Evolutionary conservation across 2,113 vertebrate genomes (phyloP).

Genomic region (Ornithorhynchus anatinus): DNA sequence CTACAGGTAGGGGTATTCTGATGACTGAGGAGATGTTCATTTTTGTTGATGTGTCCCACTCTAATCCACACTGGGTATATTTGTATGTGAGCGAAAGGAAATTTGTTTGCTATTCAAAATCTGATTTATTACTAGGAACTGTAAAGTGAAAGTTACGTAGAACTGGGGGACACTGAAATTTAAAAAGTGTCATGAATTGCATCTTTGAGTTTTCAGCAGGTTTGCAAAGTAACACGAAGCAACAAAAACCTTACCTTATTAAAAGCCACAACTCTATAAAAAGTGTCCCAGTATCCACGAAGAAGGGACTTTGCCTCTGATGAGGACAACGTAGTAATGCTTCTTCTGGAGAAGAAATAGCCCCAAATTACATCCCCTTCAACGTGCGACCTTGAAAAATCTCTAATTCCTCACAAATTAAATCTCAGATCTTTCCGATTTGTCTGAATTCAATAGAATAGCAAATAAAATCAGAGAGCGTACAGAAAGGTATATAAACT

Average conservation of each 20-base stretch:
- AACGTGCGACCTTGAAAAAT: too few species aligned
- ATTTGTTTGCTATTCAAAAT: neutral
- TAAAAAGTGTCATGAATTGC: neutral
- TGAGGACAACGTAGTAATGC: neutral
- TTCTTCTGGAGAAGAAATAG: neutral
- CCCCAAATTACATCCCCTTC: neutral
- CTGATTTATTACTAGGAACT: constrained; percentile 4
- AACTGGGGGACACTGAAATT: constrained; percentile 5
- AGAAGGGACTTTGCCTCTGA: constrained; percentile 9
- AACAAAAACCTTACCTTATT: neutral
- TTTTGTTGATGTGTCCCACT: too few species aligned
- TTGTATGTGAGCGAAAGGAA: neutral
- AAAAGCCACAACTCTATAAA: constrained; percentile 2
- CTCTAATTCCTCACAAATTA: too few species aligned
- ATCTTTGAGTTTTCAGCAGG: constrained; percentile 14
- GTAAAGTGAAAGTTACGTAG: neutral
- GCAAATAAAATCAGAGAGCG: too few species aligned
- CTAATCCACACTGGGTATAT: too few species aligned
- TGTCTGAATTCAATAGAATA: too few species aligned
- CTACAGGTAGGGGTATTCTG: too few species aligned
- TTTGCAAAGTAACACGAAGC: neutral
- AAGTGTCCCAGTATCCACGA: neutral
- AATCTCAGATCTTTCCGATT: too few species aligned
- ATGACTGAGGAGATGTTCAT: too few species aligned
- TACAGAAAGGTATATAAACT: too few species aligned